Evolutionary conservation across 2,888 invertebrate species (phyloP), one percentile per base, ranked within the genome.

Genomic region (Lydus trimaculatus): DNA sequence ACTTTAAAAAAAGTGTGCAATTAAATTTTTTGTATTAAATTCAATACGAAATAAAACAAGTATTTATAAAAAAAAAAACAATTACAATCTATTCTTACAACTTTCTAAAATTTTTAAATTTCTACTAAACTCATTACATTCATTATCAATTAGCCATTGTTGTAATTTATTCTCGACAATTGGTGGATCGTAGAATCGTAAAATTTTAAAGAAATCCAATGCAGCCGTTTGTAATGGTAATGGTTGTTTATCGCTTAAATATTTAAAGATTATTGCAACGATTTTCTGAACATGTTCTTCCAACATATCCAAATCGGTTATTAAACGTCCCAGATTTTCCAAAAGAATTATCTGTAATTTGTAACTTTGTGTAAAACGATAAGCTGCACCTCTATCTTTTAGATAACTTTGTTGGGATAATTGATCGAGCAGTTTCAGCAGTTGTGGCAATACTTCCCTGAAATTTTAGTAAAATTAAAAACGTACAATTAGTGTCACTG

Each of bases 391-490:
- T 6, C 83, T 83, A 80, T 90, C 89, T 78, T 90, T 89, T 67
- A 89, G 85, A 71, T 86, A 85, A 80, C 92, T 93, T 72, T 88
- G 88, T 23, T 81, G 78, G 0, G 90, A 83, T 0, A 90, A 86
- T 61, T 85, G 85, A 31, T 76, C 78, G 4, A 94, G 85, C 77
- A 88, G 89, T 63, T 84, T 80, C 75, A 88, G 88, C 8, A 94
- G 79, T 63, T 86, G 84, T 0, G 93, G 93, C 20, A 93, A 83
- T 0, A 92, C 89, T 76, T 93, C 91, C 70, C 92, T 93, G 83
- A 69, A 85, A 85, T 73, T 43, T 17, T n/a, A 2, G 17, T 4
- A 36, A 15, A 28, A 28, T 28, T 4, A 28, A 28, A 28, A 28
- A 28, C 2, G 2, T 28, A 28, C 28, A 28, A 28, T 3, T 3